Conservation (phyloP, 2,888 invertebrate genomes). For the Isoperla grammatica region DNA sequence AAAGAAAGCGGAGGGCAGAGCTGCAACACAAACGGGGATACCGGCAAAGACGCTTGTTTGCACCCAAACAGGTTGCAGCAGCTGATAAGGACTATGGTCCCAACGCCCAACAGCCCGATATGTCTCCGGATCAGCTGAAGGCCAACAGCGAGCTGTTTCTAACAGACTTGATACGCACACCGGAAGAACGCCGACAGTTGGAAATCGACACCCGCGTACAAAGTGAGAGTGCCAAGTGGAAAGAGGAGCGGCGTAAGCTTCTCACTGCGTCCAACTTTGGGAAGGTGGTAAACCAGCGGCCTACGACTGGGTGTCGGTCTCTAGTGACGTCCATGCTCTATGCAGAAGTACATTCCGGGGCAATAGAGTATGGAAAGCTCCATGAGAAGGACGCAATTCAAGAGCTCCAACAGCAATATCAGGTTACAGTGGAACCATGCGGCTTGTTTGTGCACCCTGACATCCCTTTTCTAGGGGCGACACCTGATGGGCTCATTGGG, state of each 20-base stretch:
- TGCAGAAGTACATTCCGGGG: constrained; percentile 22
- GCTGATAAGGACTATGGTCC: constrained; percentile 1
- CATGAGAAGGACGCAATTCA: constrained; percentile 26
- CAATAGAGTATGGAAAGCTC: constrained; percentile 26
- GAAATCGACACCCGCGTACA: background rate
- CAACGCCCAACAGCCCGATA: constrained; percentile 18
- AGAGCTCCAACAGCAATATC: constrained; percentile 21
- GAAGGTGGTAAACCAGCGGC: no score
- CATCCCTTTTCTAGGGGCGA: constrained; percentile 1
- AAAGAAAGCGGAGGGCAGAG: no score
- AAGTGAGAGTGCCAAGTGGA: constrained; percentile 21
- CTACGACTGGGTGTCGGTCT: constrained; percentile 19
- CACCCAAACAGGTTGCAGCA: no score
- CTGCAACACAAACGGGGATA: no score
- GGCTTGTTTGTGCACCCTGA: constrained; percentile 34
- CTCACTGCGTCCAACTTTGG: constrained; percentile 25
- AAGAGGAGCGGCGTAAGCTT: constrained; percentile 14
- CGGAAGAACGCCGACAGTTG: constrained; percentile 12
- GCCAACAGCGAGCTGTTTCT: constrained; percentile 17
- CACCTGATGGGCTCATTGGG: no score
- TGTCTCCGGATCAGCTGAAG: constrained; percentile 5
- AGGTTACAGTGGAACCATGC: constrained; percentile 27
- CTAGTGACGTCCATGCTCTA: constrained; percentile 27
- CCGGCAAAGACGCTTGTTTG: no score
- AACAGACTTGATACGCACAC: constrained; percentile 5